A percentile compares a stretch with the other conserved stretches of the same genome.
phyloP scores from a whole-genome alignment of 2,113 vertebrate genomes.

The Sialia sialis region DNA sequence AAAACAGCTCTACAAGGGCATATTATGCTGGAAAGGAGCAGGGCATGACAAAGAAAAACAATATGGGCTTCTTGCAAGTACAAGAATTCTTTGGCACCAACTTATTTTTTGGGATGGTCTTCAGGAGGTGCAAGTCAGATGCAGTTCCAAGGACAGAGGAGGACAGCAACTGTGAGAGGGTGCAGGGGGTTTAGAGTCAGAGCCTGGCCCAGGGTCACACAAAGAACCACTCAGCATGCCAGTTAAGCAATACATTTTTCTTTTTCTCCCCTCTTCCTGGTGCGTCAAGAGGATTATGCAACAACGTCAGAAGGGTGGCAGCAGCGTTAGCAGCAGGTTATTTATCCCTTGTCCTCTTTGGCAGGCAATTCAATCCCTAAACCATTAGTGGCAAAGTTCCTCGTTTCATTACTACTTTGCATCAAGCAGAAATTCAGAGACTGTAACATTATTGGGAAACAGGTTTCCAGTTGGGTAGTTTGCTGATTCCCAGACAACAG shows the following conservation, averaged over 20 bases:
- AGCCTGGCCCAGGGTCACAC: neutral
- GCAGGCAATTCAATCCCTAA: constrained; percentile 19
- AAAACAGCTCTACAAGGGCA: neutral
- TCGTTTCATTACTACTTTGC: neutral
- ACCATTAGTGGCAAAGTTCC: neutral
- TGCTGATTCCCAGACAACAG: neutral
- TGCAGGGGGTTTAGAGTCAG: neutral
- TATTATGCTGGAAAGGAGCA: neutral
- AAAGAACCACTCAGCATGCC: neutral
- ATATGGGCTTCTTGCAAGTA: neutral
- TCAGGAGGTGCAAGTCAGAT: neutral
- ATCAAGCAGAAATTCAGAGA: neutral
- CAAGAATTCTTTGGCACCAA: neutral
- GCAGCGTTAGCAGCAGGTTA: constrained; percentile 27
- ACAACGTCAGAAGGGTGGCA: constrained; percentile 37
- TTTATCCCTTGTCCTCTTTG: constrained; percentile 38
- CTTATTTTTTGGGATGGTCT: neutral
- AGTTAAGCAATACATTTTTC: neutral
- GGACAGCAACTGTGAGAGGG: neutral
- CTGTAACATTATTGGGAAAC: neutral
- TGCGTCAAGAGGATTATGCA: constrained; percentile 54
- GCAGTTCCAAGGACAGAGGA: neutral
- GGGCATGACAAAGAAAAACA: neutral
- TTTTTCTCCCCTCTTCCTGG: constrained; percentile 2
- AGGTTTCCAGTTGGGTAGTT: neutral